phyloP scores from a whole-genome alignment of 2,113 vertebrate species.

The Brachypodius melanocephalos region DNA sequence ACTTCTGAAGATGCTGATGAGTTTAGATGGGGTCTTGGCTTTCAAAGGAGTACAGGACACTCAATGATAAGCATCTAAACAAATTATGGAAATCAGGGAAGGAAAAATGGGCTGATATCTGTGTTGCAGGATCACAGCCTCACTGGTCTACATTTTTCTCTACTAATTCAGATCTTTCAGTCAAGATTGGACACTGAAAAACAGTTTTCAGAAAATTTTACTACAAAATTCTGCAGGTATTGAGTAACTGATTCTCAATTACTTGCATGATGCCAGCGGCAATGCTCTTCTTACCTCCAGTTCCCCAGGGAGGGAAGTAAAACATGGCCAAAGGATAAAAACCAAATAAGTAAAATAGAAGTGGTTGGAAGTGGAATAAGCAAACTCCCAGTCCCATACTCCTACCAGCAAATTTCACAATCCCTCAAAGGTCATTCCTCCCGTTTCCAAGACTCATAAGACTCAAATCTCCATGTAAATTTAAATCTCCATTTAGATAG shows the following conservation, averaged over 20 bases:
- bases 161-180: not conserved
- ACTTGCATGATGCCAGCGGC: fast-evolving
- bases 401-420: not conserved
- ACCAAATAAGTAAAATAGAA: not conserved
- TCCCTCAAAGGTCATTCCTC: not conserved
- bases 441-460: not conserved
- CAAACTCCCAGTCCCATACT: not conserved
- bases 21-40: not conserved
- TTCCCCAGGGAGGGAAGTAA: not conserved
- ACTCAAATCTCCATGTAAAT: not conserved
- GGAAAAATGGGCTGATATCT: not conserved
- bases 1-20: not conserved
- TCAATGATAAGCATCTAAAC: not conserved
- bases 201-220: not conserved
- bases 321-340: not conserved
- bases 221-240: not conserved
- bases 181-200: not conserved
- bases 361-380: not conserved
- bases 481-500: not conserved
- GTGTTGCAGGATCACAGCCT: not conserved
- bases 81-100: not conserved
- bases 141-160: not conserved
- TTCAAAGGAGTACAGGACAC: not conserved
- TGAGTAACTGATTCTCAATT: not conserved
- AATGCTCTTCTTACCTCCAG: not conserved